Conservation (phyloP, 2,797 vertebrate genomes). For the Acipenser oxyrinchus region DNA sequence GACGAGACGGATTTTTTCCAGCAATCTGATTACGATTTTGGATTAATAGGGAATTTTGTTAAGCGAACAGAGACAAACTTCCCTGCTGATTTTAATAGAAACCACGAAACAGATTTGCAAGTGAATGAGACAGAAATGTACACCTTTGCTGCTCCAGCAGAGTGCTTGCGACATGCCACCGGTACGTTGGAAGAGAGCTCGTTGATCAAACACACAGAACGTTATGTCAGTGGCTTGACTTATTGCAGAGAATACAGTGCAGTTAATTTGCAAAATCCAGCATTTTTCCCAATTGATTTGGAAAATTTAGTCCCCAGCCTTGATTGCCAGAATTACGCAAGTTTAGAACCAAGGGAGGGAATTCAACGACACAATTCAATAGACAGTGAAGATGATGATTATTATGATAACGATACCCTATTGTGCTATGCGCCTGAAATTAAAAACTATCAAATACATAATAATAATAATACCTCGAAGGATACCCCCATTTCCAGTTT, state of each 20-base stretch:
- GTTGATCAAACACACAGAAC: constrained; percentile 49
- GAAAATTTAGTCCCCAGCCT: constrained; percentile 48
- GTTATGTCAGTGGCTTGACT: constrained; percentile 36
- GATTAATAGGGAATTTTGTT: constrained; percentile 17
- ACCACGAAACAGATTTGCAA: constrained; percentile 18
- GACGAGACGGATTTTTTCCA: constrained; percentile 19
- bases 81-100: constrained; percentile 27
- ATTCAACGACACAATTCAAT: constrained; percentile 39
- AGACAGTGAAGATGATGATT: constrained; percentile 66
- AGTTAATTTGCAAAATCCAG: constrained; percentile 45
- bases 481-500: constrained; percentile 23
- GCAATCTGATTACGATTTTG: constrained; percentile 32
- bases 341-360: constrained; percentile 30
- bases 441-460: neutral
- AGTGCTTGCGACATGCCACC: constrained; percentile 12
- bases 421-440: constrained; percentile 51
- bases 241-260: constrained; percentile 29
- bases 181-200: constrained; percentile 36
- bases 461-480: constrained; percentile 19
- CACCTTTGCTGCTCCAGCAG: constrained; percentile 9
- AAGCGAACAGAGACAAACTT: constrained; percentile 23
- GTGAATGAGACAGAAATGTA: constrained; percentile 12
- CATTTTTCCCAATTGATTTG: constrained; percentile 62
- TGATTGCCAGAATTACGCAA: constrained; percentile 24
- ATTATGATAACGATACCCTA: constrained; percentile 75